Conservation (phyloP, 2,888 invertebrate species). For the Cephonodes hylas region DNA sequence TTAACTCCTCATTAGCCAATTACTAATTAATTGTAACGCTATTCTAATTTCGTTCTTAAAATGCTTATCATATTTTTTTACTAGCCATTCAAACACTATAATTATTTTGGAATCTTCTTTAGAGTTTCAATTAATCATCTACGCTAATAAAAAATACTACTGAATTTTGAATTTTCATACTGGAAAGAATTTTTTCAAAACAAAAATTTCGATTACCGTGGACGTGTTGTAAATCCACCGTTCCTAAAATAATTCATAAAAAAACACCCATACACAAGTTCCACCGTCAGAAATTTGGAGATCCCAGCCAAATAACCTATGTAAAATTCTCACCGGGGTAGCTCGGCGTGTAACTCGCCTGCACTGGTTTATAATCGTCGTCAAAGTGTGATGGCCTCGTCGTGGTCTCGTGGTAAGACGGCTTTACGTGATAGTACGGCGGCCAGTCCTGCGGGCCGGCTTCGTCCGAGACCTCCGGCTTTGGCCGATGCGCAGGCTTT, state of each 20-base stretch:
- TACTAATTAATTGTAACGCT: too few relatives aligned
- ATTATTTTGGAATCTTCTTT: too few relatives aligned
- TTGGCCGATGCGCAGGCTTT: slow-evolving; percentile 39
- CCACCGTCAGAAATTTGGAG: slow-evolving; percentile 26
- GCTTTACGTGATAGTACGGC: slow-evolving; percentile 73
- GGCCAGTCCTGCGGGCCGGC: slow-evolving; percentile 50
- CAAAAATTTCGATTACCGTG: too few relatives aligned
- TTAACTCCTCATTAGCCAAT: too few relatives aligned
- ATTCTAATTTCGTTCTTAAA: too few relatives aligned
- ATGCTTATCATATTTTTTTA: too few relatives aligned
- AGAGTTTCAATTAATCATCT: too few relatives aligned
- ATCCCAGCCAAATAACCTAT: slow-evolving; percentile 22
- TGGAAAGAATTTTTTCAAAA: too few relatives aligned
- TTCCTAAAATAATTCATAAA: not conserved
- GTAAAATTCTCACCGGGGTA: slow-evolving; percentile 67
- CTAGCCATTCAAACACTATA: too few relatives aligned
- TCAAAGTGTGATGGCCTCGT: slow-evolving; percentile 48
- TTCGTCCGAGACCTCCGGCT: slow-evolving; percentile 44
- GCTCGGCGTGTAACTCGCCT: slow-evolving; percentile 61
- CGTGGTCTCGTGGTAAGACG: slow-evolving; percentile 71
- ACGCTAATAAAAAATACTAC: too few relatives aligned
- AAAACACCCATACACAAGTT: slow-evolving; percentile 31
- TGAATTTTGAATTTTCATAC: too few relatives aligned
- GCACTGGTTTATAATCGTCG: slow-evolving; percentile 75
- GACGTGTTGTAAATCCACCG: too few relatives aligned